Conservation (phyloP, 2,888 invertebrate species). For the Tetragnatha montana region DNA sequence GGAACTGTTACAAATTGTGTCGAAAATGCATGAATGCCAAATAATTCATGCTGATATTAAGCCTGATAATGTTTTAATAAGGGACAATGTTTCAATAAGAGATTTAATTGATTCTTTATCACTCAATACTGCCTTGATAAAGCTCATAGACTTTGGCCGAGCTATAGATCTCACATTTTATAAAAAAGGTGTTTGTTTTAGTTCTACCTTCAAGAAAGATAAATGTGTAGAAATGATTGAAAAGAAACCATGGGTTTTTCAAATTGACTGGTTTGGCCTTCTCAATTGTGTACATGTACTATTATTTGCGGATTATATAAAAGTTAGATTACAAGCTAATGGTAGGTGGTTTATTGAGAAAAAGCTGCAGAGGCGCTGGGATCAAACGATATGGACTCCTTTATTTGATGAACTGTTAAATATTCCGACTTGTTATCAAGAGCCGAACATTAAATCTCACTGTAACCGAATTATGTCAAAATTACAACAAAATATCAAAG, state of each 20-base stretch:
- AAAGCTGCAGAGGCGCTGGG: slow-evolving; percentile 76
- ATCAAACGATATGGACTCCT: slow-evolving; percentile 79
- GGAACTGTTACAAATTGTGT: slow-evolving; percentile 89
- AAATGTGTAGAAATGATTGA: slow-evolving; percentile 89
- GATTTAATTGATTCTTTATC: background rate
- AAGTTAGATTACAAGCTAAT: slow-evolving; percentile 80
- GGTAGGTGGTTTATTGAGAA: slow-evolving; percentile 72
- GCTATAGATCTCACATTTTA: slow-evolving; percentile 94
- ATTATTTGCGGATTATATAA: slow-evolving; percentile 92
- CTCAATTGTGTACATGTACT: slow-evolving; percentile 91
- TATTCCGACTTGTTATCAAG: slow-evolving; percentile 84
- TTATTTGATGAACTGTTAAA: slow-evolving; percentile 89
- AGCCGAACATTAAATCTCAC: slow-evolving; percentile 82
- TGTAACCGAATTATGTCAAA: background rate
- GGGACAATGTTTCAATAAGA: slow-evolving; percentile 29
- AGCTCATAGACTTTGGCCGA: slow-evolving; percentile 93
- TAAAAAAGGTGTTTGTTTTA: slow-evolving; percentile 85
- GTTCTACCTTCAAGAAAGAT: slow-evolving; percentile 77
- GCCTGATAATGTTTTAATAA: slow-evolving; percentile 92
- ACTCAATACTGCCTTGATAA: background rate
- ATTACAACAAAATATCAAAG: background rate
- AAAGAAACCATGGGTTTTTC: slow-evolving; percentile 93
- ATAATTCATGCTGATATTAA: slow-evolving; percentile 97
- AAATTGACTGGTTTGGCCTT: slow-evolving; percentile 84
- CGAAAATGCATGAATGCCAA: slow-evolving; percentile 88